A percentile compares a stretch with the other conserved stretches of the same genome.
These are phyloP conservation scores for Sycophila sp. DNA, from an alignment of 1,140 invertebrate species.

Conservation along the genomic window DNA sequence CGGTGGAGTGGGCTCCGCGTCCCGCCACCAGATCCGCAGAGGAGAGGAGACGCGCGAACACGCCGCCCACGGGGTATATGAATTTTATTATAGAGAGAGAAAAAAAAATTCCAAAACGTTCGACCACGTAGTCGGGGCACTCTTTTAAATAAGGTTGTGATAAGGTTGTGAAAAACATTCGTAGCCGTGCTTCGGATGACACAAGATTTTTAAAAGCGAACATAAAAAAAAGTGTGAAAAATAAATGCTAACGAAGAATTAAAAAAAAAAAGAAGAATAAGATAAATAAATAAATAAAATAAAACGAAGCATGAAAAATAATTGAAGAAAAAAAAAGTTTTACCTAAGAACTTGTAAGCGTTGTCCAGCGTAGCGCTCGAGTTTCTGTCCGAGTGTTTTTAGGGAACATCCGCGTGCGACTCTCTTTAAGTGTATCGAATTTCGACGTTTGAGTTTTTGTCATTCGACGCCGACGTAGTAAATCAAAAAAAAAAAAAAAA, in stretches of 20 bases:
- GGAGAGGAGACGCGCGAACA: no score
- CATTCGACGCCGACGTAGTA: no score
- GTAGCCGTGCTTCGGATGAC: conserved; percentile 59
- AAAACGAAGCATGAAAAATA: background rate
- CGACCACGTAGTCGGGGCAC: conserved; percentile 53
- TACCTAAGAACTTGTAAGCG: conserved; percentile 14
- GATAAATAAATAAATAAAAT: background rate
- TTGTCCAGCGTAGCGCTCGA: conserved; percentile 18
- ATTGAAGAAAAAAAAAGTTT: conserved; percentile 8
- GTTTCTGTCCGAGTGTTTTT: conserved; percentile 28
- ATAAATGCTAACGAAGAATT: no score
- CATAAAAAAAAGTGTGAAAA: background rate
- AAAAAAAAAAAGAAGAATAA: background rate
- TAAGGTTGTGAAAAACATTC: conserved; percentile 65
- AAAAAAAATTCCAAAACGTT: background rate
- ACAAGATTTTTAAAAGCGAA: conserved; percentile 47
- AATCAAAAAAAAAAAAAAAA: background rate
- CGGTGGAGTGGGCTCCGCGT: no score
- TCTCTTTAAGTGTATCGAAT: no score
- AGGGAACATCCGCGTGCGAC: no score
- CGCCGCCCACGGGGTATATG: no score
- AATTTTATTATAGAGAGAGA: background rate
- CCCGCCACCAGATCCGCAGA: no score
- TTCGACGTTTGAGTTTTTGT: no score
- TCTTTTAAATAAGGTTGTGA: conserved; percentile 67